These are phyloP conservation scores for Eupithecia inturbata DNA, from an alignment of 2,888 invertebrate species.

Conservation along the genomic window DNA sequence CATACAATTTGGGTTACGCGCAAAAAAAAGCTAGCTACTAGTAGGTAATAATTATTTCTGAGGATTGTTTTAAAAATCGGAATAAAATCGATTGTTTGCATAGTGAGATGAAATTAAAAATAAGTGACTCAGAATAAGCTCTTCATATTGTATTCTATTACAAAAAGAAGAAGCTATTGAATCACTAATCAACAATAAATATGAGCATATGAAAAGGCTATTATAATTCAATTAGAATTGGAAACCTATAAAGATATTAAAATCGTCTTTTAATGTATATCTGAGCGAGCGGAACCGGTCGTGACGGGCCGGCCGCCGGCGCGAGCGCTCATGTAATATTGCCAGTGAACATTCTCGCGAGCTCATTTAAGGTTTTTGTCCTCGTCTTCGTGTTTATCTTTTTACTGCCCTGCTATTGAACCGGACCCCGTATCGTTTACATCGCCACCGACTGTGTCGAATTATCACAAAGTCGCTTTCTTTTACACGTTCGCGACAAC, in stretches of 20 bases:
- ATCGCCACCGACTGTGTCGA: slow-evolving; percentile 54
- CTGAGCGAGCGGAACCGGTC: slow-evolving; percentile 63
- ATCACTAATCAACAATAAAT: slow-evolving; percentile 34
- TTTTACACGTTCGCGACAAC: slow-evolving; percentile 40
- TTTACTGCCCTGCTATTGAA: slow-evolving; percentile 66
- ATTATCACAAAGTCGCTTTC: slow-evolving; percentile 51
- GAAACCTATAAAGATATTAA: slow-evolving; percentile 64
- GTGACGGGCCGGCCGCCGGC: slow-evolving; percentile 49
- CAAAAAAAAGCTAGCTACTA: no score
- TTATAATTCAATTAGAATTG: slow-evolving; percentile 65
- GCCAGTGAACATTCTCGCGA: slow-evolving; percentile 68
- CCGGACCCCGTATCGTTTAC: slow-evolving; percentile 61
- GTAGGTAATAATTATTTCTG: no score
- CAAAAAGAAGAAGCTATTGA: slow-evolving; percentile 26
- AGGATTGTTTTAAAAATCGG: background rate
- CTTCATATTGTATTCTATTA: slow-evolving; percentile 5
- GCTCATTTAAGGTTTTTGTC: slow-evolving; percentile 73
- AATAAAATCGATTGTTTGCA: background rate
- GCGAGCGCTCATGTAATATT: slow-evolving; percentile 65
- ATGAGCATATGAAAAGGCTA: slow-evolving; percentile 48
- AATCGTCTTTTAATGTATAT: slow-evolving; percentile 62
- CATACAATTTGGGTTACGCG: no score
- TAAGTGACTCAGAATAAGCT: slow-evolving; percentile 1
- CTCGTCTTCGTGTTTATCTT: slow-evolving; percentile 68
- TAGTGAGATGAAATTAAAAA: background rate